phyloP scores from a whole-genome alignment of 2,888 invertebrate species.

The Caenorhabditis angaria region DNA sequence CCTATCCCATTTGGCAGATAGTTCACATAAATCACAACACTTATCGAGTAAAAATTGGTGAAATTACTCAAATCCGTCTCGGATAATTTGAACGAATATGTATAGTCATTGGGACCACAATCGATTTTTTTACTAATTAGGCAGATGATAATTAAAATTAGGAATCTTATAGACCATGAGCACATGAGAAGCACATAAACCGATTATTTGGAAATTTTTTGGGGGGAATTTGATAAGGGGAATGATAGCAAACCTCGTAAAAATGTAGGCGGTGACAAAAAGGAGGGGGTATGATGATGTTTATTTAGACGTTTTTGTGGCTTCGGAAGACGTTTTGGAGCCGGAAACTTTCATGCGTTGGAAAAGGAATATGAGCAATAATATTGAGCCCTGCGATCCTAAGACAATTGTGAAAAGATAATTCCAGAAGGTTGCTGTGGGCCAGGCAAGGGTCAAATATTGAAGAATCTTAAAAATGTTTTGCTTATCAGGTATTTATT shows the following conservation, averaged over 20 bases:
- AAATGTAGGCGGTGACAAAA: too few relatives aligned
- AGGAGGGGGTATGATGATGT: too few relatives aligned
- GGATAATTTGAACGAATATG: constrained; percentile 19
- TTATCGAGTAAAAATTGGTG: constrained; percentile 14
- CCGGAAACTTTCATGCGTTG: constrained; percentile 18
- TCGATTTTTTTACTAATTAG: background rate
- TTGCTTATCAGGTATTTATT: too few relatives aligned
- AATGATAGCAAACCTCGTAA: too few relatives aligned
- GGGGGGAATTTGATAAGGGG: too few relatives aligned
- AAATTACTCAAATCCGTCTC: constrained; percentile 24
- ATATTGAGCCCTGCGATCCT: constrained; percentile 48
- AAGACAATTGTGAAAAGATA: constrained; percentile 55
- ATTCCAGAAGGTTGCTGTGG: constrained; percentile 42
- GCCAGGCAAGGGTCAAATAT: constrained; percentile 48
- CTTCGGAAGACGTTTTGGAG: too few relatives aligned
- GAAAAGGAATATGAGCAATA: constrained; percentile 41
- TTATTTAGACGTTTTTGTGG: too few relatives aligned
- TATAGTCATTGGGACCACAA: background rate
- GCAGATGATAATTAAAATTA: background rate
- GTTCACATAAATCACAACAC: constrained; percentile 19
- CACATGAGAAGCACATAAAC: constrained; percentile 1
- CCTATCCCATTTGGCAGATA: constrained; percentile 12
- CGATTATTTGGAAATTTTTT: constrained; percentile 1
- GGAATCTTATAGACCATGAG: background rate
- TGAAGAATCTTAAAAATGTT: constrained; percentile 45